Percentiles rank a stretch among this genome's conserved stretches.
These are phyloP conservation scores for Bicyclus anynana DNA, from an alignment of 1,140 invertebrate species.

Conservation along the genomic window DNA sequence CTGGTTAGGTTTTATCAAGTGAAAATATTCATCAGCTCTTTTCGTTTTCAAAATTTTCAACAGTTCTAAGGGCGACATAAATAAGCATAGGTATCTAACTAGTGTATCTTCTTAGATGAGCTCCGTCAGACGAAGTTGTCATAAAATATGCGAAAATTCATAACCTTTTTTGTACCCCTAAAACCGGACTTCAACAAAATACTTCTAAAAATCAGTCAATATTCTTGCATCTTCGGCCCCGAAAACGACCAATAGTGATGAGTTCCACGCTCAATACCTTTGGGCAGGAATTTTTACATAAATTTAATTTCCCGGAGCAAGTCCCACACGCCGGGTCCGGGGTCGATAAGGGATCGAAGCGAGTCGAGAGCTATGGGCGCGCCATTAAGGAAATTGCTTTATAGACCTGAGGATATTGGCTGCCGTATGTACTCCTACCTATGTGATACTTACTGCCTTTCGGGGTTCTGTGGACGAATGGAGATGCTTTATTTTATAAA, in stretches of 20 bases:
- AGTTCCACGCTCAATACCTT: neutral
- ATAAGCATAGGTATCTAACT: too few species aligned
- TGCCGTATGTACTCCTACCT: constrained; percentile 13
- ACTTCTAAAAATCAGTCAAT: neutral
- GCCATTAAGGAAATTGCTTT: constrained; percentile 63
- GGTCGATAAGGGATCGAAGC: constrained; percentile 33
- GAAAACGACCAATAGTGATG: neutral
- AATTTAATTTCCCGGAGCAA: constrained; percentile 24
- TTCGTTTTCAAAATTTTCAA: too few species aligned
- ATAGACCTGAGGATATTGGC: constrained; percentile 41
- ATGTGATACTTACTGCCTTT: neutral
- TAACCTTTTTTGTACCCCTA: too few species aligned
- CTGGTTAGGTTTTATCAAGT: too few species aligned
- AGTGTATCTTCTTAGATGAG: too few species aligned
- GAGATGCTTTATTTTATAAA: too few species aligned
- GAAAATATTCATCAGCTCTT: too few species aligned
- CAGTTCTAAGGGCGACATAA: too few species aligned
- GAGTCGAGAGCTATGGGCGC: constrained; percentile 35
- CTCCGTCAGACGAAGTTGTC: too few species aligned
- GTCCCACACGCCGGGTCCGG: constrained; percentile 9
- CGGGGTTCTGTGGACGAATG: neutral
- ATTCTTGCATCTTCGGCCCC: neutral
- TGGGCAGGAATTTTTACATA: constrained; percentile 12
- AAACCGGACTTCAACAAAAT: too few species aligned
- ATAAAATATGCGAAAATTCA: too few species aligned